Evolutionary conservation across 2,888 invertebrate genomes (phyloP), one percentile per base, ranked within the genome.

Genomic region (Hypercompe scribonia): DNA sequence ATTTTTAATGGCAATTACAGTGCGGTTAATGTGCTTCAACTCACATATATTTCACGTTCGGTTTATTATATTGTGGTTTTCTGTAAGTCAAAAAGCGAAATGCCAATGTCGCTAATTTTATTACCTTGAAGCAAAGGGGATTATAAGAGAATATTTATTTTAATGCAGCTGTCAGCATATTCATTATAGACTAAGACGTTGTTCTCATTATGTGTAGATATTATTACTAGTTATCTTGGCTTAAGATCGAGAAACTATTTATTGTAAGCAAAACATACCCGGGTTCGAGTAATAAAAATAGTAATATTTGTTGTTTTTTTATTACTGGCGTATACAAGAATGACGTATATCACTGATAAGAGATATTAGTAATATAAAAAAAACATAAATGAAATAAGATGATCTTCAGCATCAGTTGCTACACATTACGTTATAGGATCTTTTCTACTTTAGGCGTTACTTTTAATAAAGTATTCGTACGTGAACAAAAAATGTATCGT

Each of bases 1-100:
- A 90, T 90, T 89, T 87, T 82, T 89, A 88, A 90, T 89, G 83
- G 86, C 88, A 87, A 87, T 89, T 88, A 90, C 88, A 86, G 87
- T 85, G 85, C 83, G 83, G 81, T 87, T 86, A 88, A 88, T 84
- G 87, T 79, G 78, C 79, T 78, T 80, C 74, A 78, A 83, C 84
- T 84, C 81, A 84, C 87, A 88, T 88, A 88, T 87, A 81, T 76
- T 80, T 82, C 50, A 74, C 73, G 81, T 82, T 81, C 75, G 72
- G 72, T 81, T 83, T 83, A 81, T 81, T 80, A 80, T 82, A 81
- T 79, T 74, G 70, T 78, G 68, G 67, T 74, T 70, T 83, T 84
- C 72, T 46, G 74, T 78, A 80, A 82, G 78, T 83, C 84, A 82
- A 83, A 84, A 80, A 80, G 84, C 80, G 82, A 76, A 72, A 77